Base-by-base conservation (phyloP, 2,888 invertebrate species). In the Therioaphis trifolii region DNA sequence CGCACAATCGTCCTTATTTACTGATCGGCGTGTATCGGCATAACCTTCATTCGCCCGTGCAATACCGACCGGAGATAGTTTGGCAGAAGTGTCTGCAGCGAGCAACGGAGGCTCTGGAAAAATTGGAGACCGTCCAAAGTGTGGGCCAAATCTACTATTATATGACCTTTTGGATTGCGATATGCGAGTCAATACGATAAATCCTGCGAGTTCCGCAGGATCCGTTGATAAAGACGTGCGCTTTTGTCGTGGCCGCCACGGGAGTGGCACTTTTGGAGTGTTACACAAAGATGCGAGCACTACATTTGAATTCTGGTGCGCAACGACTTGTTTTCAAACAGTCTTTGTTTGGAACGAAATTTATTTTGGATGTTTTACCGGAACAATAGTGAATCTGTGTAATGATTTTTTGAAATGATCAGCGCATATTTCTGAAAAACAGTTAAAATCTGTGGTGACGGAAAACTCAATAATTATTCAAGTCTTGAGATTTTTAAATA, bases 41-140 rank as follows among this genome's bases (percentile, higher is more conserved):
- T 18, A 35, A 35, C 46, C 9, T 46, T 43, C 7, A 46, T 63
- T 46, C 29, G 29, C 21, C 29, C 49, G n/a, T n/a, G 49, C 21
- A 77, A 49, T 66, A 18, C 7, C 21, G 24, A 52, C 52, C 27
- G 18, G 40, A 14, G 40, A 24, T 55, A 66, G 68, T 78, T 78
- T 78, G 78, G 78, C 78, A 78, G 52, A 14, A 4, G 11, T 1
- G 24, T n/a, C n/a, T n/a, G n/a, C n/a, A n/a, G 24, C 24, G 24
- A 75, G 77, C 18, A 46, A 4, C 14, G 18, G 3, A 55, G 35
- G 68, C 35, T 68, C 40, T 68, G 24, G 78, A 68, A 68, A 78
- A 78, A 68, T 68, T 78, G 78, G 78, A 78, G 14, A 55, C 24
- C 35, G 18, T 78, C 78, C 78, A 78, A 78, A 78, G 68, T 27